phyloP scores from a whole-genome alignment of 2,888 invertebrate species.

The Biston stratarius region DNA sequence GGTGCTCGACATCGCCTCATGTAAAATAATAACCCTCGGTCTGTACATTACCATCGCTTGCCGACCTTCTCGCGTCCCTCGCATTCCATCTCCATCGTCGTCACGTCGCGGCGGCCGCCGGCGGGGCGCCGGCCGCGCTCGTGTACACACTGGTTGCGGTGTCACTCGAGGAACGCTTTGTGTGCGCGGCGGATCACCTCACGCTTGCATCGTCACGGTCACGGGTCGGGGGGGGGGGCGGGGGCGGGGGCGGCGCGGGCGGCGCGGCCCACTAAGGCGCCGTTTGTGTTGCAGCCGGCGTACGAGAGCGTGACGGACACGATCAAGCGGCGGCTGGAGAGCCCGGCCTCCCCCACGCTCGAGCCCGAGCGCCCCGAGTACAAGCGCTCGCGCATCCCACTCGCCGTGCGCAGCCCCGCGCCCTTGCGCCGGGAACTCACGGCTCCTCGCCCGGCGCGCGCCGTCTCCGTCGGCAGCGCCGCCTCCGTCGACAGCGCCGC shows the following conservation, averaged over 20 bases:
- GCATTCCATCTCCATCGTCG: neutral
- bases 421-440: slow-evolving; percentile 71
- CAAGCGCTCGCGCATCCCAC: slow-evolving; percentile 79
- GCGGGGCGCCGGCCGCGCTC: neutral
- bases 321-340: slow-evolving; percentile 86
- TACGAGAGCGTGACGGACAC: slow-evolving; percentile 89
- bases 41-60: slow-evolving; percentile 11
- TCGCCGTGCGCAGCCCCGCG: slow-evolving; percentile 74
- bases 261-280: slow-evolving; percentile 30
- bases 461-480: slow-evolving; percentile 56
- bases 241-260: slow-evolving; percentile 5
- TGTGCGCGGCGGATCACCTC: slow-evolving; percentile 19
- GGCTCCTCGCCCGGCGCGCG: slow-evolving; percentile 62
- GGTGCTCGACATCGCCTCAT: slow-evolving; percentile 1
- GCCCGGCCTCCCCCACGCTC: slow-evolving; percentile 57
- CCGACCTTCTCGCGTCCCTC: neutral
- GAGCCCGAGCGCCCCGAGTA: slow-evolving; percentile 57
- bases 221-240: slow-evolving; percentile 16
- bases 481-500: slow-evolving; percentile 20
- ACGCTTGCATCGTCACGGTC: neutral
- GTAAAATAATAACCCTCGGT: slow-evolving; percentile 4
- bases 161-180: slow-evolving; percentile 30
- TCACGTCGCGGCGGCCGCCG: neutral
- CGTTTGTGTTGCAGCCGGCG: slow-evolving; percentile 69
- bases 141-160: slow-evolving; percentile 42